Base-by-base conservation (phyloP, 2,113 vertebrate genomes). In the Ginglymostoma cirratum region DNA sequence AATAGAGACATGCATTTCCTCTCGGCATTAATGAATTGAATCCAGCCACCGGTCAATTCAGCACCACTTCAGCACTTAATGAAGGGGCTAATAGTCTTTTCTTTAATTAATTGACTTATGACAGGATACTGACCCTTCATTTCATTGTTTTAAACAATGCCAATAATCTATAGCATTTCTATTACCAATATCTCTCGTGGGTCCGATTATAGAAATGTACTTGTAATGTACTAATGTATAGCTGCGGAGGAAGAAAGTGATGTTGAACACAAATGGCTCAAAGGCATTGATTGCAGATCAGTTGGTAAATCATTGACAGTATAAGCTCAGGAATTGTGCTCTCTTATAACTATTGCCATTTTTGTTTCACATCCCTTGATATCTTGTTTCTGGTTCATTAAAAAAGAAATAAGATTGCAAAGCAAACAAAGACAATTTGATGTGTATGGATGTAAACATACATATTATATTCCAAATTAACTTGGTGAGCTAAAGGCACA, bases 1-100 rank as follows among this genome's bases (percentile, higher is more conserved):
- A 61, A 92, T 34, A 92, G 30, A n/a, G 87, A n/a, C 30, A n/a
- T 92, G 87, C 55, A 65, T 92, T 92, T 92, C 24, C 87, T 55
- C 24, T 89, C 6, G 86, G 86, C 48, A 55, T n/a, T 34, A 65
- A 61, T 92, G 52, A 52, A 61, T 30, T 83, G 45, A 30, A 30
- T 55, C 52, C 27, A 5, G 55, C 34, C 12, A 38, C 55, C 55
- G 17, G 52, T 65, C 52, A n/a, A 3, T 90, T 90, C 34, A 65
- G 24, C 87, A 66, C n/a, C 61, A 93, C 34, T 38, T 93, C 61
- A 66, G 19, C 38, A 15, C 17, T 92, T 61, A 92, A n/a, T 38
- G 27, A 23, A 66, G 61, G 61, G 5, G 27, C 24, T 72, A 72
- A 72, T 72, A 10, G 27, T 72, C 24, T 72, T 8, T 72, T 72